Percentiles rank a stretch among this genome's conserved stretches.
phyloP scores from a whole-genome alignment of 2,113 vertebrate genomes.

The Oenanthe melanoleuca region DNA sequence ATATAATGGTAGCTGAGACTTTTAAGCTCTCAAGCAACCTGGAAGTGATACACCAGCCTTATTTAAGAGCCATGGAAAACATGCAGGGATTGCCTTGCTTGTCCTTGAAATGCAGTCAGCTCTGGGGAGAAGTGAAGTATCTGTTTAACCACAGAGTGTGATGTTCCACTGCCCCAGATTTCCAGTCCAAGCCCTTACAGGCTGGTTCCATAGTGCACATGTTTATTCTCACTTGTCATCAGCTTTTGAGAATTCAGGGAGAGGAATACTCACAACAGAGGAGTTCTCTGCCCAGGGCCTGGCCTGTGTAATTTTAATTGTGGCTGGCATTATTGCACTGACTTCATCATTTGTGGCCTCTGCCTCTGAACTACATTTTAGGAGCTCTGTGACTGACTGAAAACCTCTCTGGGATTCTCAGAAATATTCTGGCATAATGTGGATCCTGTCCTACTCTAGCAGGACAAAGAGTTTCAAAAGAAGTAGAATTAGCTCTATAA shows the following conservation, averaged over 20 bases:
- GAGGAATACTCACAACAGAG: neutral
- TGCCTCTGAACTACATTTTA: neutral
- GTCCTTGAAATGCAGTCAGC: neutral
- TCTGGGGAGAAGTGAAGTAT: neutral
- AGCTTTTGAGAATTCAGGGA: neutral
- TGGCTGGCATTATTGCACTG: neutral
- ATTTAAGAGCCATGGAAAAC: neutral
- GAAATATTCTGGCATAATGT: neutral
- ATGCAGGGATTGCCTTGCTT: neutral
- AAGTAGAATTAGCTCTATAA: neutral
- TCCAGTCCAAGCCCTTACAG: rapidly evolving
- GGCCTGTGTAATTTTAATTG: neutral
- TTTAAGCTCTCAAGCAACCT: neutral
- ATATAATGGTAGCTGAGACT: neutral
- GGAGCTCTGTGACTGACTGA: neutral
- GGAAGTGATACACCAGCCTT: neutral
- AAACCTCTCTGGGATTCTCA: neutral
- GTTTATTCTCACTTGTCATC: neutral
- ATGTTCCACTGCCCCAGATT: neutral
- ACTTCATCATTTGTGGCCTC: neutral
- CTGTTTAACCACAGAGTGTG: neutral
- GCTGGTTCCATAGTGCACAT: rapidly evolving
- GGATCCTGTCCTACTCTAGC: neutral
- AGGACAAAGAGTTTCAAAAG: neutral
- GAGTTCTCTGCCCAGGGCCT: neutral